Evolutionary conservation across 2,113 vertebrate species (phyloP).

Genomic region (Pangasianodon gigas): DNA sequence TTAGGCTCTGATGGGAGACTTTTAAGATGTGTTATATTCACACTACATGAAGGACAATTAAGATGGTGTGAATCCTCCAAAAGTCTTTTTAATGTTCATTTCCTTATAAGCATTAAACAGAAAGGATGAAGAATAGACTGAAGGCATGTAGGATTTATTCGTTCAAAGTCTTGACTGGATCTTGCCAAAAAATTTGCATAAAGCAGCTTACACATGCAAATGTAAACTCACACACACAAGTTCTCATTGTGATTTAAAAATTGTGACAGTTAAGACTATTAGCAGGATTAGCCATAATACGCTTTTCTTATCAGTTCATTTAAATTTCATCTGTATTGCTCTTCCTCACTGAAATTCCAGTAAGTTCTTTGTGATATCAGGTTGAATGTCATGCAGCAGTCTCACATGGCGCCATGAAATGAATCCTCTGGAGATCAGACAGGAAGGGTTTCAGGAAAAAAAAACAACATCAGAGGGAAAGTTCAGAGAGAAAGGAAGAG

Average conservation of each 20-base stretch:
- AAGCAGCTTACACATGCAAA: neutral
- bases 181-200: neutral
- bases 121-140: neutral
- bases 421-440: conserved; percentile 40
- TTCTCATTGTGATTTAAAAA: neutral
- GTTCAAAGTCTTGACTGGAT: neutral
- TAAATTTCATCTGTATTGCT: neutral
- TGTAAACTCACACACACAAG: neutral
- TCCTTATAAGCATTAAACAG: neutral
- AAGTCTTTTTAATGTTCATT: no score
- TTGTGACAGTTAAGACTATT: neutral
- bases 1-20: no score
- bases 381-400: neutral
- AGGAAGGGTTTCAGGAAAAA: neutral
- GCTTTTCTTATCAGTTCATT: neutral
- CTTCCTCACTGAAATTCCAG: conserved; percentile 8
- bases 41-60: no score
- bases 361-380: conserved; percentile 9
- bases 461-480: neutral
- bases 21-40: no score
- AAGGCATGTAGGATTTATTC: neutral
- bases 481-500: conserved; percentile 23
- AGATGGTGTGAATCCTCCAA: no score
- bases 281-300: neutral
- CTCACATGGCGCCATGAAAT: conserved; percentile 3